phyloP scores from a whole-genome alignment of 2,888 invertebrate species.

The Eristalinus sepulchralis region DNA sequence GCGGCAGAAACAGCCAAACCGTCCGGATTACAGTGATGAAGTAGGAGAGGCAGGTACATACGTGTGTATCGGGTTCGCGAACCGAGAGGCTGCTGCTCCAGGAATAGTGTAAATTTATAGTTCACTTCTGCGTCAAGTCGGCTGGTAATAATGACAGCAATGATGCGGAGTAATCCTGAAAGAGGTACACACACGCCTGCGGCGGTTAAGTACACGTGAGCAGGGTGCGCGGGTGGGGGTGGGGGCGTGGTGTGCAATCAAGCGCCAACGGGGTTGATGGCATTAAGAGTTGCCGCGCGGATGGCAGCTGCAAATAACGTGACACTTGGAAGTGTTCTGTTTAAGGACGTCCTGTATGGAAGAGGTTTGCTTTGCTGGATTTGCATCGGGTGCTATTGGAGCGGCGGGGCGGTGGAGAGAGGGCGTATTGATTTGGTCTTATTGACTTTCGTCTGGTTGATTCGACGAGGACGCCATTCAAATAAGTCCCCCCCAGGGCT shows the following conservation, averaged over 20 bases:
- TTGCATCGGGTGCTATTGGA: not conserved
- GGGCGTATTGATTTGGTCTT: not conserved
- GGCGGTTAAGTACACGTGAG: not conserved
- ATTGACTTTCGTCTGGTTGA: not conserved
- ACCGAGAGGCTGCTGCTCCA: slow-evolving; percentile 17
- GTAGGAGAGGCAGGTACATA: slow-evolving; percentile 12
- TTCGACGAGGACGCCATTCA: not conserved
- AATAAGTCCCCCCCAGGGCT: not conserved
- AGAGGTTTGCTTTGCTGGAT: not conserved
- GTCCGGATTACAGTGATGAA: slow-evolving; percentile 29
- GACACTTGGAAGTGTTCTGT: not conserved
- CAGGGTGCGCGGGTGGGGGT: not conserved
- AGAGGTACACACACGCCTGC: not conserved
- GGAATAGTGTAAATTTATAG: slow-evolving; percentile 37
- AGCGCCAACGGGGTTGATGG: slow-evolving; percentile 28
- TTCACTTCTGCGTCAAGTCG: slow-evolving; percentile 38
- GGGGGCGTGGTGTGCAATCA: slow-evolving; percentile 27
- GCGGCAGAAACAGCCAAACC: slow-evolving; percentile 23
- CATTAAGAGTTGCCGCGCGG: not conserved
- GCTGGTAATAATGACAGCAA: slow-evolving; percentile 56
- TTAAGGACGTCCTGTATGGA: not conserved
- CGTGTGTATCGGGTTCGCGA: slow-evolving; percentile 13
- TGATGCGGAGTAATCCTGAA: slow-evolving; percentile 35
- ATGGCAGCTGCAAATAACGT: not conserved
- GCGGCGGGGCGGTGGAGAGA: not conserved